Conservation (phyloP, 2,113 vertebrate species). For the Anarhynchus alexandrinus region DNA sequence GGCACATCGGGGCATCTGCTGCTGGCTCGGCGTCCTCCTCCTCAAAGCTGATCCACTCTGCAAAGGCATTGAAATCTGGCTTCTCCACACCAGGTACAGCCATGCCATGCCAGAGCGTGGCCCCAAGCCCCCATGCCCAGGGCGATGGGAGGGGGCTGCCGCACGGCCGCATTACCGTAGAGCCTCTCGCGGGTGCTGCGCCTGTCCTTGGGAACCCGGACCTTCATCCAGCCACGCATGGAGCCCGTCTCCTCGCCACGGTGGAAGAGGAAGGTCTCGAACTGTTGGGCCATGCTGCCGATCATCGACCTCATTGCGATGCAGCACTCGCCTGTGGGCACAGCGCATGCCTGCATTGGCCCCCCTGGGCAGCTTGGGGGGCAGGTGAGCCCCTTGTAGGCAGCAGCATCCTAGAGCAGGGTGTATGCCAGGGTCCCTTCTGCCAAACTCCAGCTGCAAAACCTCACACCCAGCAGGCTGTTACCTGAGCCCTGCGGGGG, state of each 20-base stretch:
- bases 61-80: not conserved
- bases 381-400: fast-evolving
- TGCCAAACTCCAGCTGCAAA: not conserved
- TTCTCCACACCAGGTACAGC: not conserved
- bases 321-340: constrained; percentile 79
- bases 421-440: not conserved
- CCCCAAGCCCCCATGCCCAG: fast-evolving
- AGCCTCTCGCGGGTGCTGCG: constrained; percentile 70
- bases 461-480: not conserved
- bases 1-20: fast-evolving
- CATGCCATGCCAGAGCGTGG: fast-evolving
- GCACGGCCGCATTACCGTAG: constrained; percentile 67
- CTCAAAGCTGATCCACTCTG: constrained; percentile 84
- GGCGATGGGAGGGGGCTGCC: not conserved
- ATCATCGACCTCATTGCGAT: constrained; percentile 49
- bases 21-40: constrained; percentile 36
- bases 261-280: constrained; percentile 86
- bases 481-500: no score
- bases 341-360: fast-evolving
- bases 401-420: fast-evolving
- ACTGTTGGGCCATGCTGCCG: constrained; percentile 67
- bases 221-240: constrained; percentile 76
- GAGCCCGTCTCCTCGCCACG: constrained; percentile 87
- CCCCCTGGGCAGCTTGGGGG: fast-evolving
- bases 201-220: constrained; percentile 73